Base-by-base conservation (phyloP, 2,888 invertebrate species). In the Nymphalis c-album region DNA sequence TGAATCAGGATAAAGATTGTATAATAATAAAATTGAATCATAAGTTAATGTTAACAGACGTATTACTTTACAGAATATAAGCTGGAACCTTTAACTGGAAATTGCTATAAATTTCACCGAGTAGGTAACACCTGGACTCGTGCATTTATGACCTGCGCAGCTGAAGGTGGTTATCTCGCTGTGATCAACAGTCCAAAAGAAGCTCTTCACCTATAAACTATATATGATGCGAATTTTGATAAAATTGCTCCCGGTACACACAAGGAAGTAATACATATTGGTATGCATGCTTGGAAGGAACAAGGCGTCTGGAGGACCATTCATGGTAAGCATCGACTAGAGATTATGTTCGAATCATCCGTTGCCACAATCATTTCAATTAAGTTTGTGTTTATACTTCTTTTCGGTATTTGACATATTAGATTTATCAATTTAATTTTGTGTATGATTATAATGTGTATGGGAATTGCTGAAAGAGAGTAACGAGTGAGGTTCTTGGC, bases 111-210 rank as follows among this genome's bases (percentile, higher is more conserved):
- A 68, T 75, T 75, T 53, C 75, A 76, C 65, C 64, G 46, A 1
- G 40, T 67, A 7, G 72, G 71, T 4, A 60, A 71, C 4, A 70
- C 68, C 4, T 76, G 74, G 74, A 71, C 71, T 1, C 66, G 71
- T 5, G 75, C 76, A 5, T 71, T 51, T 53, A 75, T 73, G 75
- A 62, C 75, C 8, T 76, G 76, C 40, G 68, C 72, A 4, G 74
- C 75, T 17, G 76, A 76, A 35, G 75, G 75, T 1, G 74, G 70
- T 3, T 64, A 75, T n/a, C 69, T 76, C 58, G 71, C 71, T 26
- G 72, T 75, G 70, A 70, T 75, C 58, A 75, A 76, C 63, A 76
- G 73, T 51, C 63, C 73, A 0, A 18, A 40, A 2, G 76, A 85
- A 65, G 76, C 79, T 0, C 47, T 40, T 3, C 76, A 80, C 0